Conservation (phyloP, 2,113 vertebrate species). For the Dicaeum eximium region DNA sequence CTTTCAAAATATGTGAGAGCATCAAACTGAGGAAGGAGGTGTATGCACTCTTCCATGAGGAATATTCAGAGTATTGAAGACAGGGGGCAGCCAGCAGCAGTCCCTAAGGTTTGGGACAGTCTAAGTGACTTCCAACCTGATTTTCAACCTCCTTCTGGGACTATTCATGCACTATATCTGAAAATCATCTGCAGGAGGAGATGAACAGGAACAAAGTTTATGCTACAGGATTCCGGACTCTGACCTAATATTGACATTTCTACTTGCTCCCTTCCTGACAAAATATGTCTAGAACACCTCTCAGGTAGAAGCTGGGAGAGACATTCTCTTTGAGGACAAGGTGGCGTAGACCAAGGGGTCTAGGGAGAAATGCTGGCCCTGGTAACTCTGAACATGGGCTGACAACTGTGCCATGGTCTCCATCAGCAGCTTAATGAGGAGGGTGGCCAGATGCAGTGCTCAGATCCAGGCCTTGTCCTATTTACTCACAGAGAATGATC, state of each 20-base stretch:
- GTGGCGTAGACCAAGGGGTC: background rate
- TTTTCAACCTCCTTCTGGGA: background rate
- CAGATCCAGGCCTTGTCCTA: background rate
- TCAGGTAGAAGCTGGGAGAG: background rate
- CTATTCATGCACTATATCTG: rapidly evolving
- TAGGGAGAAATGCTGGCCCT: background rate
- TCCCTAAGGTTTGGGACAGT: background rate
- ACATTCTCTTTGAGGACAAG: background rate
- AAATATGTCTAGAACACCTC: background rate
- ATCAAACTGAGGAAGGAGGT: background rate
- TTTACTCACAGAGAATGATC: background rate
- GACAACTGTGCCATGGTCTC: background rate
- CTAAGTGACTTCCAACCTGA: background rate
- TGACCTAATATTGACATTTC: background rate
- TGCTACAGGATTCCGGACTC: background rate
- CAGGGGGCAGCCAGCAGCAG: background rate
- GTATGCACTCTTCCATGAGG: background rate
- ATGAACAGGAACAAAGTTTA: background rate
- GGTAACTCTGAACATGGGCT: rapidly evolving
- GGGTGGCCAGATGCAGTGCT: background rate
- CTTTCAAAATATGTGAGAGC: background rate
- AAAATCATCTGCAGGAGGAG: background rate
- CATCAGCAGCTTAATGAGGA: background rate
- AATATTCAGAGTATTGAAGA: background rate
- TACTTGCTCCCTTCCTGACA: background rate